These are phyloP conservation scores for Drosophila siamana DNA, from an alignment of 2,888 invertebrate genomes.

Conservation along the genomic window DNA sequence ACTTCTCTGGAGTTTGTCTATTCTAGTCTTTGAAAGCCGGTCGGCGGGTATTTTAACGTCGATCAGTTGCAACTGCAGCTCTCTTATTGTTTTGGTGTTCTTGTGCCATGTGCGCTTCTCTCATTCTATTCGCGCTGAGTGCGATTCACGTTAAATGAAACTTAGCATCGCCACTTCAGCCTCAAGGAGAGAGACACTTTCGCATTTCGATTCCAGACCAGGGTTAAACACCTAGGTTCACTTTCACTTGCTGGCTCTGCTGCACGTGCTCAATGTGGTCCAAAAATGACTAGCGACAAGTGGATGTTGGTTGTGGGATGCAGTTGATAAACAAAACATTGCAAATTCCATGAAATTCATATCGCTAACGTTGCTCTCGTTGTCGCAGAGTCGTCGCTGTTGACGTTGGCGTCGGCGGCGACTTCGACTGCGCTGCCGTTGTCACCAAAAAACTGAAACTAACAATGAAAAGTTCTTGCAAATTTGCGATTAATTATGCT, in stretches of 20 bases:
- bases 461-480: slow-evolving; percentile 26
- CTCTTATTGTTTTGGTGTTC: slow-evolving; percentile 2
- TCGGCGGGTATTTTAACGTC: not conserved
- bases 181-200: slow-evolving; percentile 51
- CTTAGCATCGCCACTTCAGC: slow-evolving; percentile 1
- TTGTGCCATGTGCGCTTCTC: not conserved
- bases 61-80: not conserved
- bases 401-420: not conserved
- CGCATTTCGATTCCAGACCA: slow-evolving; percentile 31
- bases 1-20: no score
- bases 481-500: slow-evolving; percentile 31
- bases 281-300: slow-evolving; percentile 10
- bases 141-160: slow-evolving; percentile 54
- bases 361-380: slow-evolving; percentile 27
- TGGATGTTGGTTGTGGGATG: slow-evolving; percentile 37
- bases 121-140: slow-evolving; percentile 7
- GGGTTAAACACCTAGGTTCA: slow-evolving; percentile 21
- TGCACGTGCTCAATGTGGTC: slow-evolving; percentile 49
- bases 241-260: slow-evolving; percentile 30
- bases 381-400: not conserved
- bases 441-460: slow-evolving; percentile 29
- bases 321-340: slow-evolving; percentile 43
- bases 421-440: not conserved
- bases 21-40: no score
- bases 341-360: slow-evolving; percentile 61